Conservation (phyloP, 2,113 vertebrate genomes). For the Nicator chloris region DNA sequence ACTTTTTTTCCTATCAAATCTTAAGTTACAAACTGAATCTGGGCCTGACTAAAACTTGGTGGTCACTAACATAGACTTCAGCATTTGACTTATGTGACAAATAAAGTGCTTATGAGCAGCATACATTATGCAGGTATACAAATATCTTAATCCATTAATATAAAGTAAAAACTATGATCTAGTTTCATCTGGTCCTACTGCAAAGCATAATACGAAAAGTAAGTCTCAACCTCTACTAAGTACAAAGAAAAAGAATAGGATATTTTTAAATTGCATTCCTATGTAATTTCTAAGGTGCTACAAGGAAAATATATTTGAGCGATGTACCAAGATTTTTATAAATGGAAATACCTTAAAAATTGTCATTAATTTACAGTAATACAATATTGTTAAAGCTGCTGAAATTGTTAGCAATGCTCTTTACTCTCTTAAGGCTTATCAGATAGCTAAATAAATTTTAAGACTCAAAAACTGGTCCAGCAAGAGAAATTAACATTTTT, state of each 20-base stretch:
- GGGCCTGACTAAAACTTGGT: neutral
- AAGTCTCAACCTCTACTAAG: neutral
- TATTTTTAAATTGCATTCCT: neutral
- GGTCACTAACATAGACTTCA: neutral
- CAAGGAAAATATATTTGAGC: neutral
- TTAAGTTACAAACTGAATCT: neutral
- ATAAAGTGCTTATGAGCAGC: neutral
- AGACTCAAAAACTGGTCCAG: neutral
- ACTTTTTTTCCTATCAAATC: neutral
- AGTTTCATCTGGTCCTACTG: neutral
- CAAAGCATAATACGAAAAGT: neutral
- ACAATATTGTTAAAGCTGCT: neutral
- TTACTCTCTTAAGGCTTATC: neutral
- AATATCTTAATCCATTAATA: neutral
- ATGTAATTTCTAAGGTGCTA: neutral
- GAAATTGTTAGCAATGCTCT: neutral
- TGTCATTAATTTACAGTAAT: neutral
- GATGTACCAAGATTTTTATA: neutral
- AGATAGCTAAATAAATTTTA: neutral
- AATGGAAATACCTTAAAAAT: neutral
- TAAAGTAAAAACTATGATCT: neutral
- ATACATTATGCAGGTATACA: fast-evolving
- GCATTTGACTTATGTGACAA: neutral
- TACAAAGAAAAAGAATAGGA: neutral
- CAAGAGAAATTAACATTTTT: neutral